Percentiles rank a stretch among this genome's conserved stretches.
These are phyloP conservation scores for Caprella mutica DNA, from an alignment of 2,888 invertebrate species.

Conservation along the genomic window DNA sequence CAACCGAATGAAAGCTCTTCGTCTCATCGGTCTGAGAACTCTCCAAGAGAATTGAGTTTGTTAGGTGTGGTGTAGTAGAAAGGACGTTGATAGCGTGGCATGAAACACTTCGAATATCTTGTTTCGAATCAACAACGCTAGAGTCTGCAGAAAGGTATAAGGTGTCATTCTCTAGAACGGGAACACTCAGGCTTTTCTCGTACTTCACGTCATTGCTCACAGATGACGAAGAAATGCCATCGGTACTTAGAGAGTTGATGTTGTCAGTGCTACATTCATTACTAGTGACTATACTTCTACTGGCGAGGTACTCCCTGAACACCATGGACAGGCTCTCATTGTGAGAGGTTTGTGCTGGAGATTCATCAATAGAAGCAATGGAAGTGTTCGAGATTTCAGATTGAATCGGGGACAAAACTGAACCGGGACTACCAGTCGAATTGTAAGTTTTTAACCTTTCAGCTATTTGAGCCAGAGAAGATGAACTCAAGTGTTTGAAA, in stretches of 20 bases:
- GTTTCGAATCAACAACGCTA: background rate
- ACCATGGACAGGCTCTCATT: slow-evolving; percentile 27
- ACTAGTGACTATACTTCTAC: slow-evolving; percentile 25
- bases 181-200: slow-evolving; percentile 4
- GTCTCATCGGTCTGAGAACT: too few relatives aligned
- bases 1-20: background rate
- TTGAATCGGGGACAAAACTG: background rate
- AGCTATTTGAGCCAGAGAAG: slow-evolving; percentile 26
- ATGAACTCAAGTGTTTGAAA: slow-evolving; percentile 26
- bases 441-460: slow-evolving; percentile 12
- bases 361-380: background rate
- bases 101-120: background rate
- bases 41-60: background rate
- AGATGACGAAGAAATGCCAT: background rate
- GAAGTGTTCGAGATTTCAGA: slow-evolving; percentile 1
- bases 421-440: background rate
- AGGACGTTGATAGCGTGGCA: slow-evolving; percentile 5
- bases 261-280: background rate
- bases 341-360: slow-evolving; percentile 5
- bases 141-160: background rate
- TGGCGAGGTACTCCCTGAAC: slow-evolving; percentile 29
- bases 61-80: background rate
- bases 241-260: background rate
- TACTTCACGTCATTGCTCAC: background rate
- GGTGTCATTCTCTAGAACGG: background rate